Evolutionary conservation across 2,113 vertebrate species (phyloP), one percentile per base, ranked within the genome.

Genomic region (Barnardius zonarius): DNA sequence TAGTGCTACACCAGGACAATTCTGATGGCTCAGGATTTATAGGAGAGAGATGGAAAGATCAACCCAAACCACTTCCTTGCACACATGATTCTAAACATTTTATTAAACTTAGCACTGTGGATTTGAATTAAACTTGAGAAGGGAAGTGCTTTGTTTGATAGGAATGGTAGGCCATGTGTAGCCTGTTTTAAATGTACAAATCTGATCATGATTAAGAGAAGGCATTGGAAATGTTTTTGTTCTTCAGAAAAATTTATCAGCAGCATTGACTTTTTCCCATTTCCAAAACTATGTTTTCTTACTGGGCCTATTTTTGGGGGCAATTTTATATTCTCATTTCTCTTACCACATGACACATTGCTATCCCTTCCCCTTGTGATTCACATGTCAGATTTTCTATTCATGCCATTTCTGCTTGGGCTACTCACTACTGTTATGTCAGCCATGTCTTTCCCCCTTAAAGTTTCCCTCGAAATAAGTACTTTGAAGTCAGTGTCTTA

Each of bases 401-500:
- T 62, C 3, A 5, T 64, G 64, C 55, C 73, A 22, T 87, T 94
- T 94, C 54, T 88, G 79, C 68, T 86, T 91, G 59, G 77, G 33
- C 91, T 94, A 31, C 79, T 95, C 2, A 0, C 48, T 91, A 72
- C 78, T 49, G 49, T 92, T 89, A 82, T 88, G 62, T 88, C 70
- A 54, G 55, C 74, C 80, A 20, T 55, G 70, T 79, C 75, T 95
- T 92, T 86, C 78, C 16, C 84, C 33, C 72, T 85, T 95, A 86
- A 88, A n/a, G 44, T 83, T 95, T 96, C 51, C 72, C 64, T 63
- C 86, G 51, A 95, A 96, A 95, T 69, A 70, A 83, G 67, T 80
- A 33, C 88, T 94, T 96, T 95, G 81, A 95, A 94, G 90, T 92
- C 57, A 87, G 17, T 73, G 74, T 85, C 67, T 94, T 80, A 57